Percentiles rank a stretch among this genome's conserved stretches.
Evolutionary conservation across 1,140 invertebrate species (phyloP).

Genomic region (Macrobrachium rosenbergii): DNA sequence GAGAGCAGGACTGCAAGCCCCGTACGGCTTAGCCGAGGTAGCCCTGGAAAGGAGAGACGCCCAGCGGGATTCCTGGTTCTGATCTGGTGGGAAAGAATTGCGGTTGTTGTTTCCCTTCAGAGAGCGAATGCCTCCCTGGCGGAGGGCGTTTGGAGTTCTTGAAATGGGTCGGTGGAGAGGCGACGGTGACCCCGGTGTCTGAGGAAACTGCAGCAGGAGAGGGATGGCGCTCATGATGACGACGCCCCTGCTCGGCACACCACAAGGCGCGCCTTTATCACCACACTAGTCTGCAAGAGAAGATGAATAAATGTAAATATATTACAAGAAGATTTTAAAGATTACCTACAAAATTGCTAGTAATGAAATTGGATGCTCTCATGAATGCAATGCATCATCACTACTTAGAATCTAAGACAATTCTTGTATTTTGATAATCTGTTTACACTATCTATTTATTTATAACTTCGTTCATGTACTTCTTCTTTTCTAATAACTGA

Average conservation of each 20-base stretch:
- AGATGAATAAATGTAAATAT: background rate
- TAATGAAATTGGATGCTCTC: no score
- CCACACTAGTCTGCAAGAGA: slow-evolving; percentile 9
- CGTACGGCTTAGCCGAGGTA: slow-evolving; percentile 39
- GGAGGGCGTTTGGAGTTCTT: slow-evolving; percentile 26
- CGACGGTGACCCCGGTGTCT: slow-evolving; percentile 46
- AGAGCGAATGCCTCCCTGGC: background rate
- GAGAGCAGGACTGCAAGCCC: slow-evolving; percentile 36
- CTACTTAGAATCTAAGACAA: no score
- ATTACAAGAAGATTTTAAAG: background rate
- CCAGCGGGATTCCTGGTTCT: slow-evolving; percentile 51
- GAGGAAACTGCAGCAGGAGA: slow-evolving; percentile 51
- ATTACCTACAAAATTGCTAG: no score
- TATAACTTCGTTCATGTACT: no score
- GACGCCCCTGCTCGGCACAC: slow-evolving; percentile 13
- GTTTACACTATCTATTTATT: no score
- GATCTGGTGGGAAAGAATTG: slow-evolving; percentile 56
- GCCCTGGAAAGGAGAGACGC: slow-evolving; percentile 44
- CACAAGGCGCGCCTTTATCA: slow-evolving; percentile 7
- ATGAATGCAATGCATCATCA: no score
- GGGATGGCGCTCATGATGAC: slow-evolving; percentile 52
- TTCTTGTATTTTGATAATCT: no score
- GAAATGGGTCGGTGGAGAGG: slow-evolving; percentile 36
- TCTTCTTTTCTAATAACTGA: no score
- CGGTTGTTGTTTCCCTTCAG: slow-evolving; percentile 43